These are phyloP conservation scores for Apodemia duryi DNA, from an alignment of 2,888 invertebrate species.

Conservation along the genomic window DNA sequence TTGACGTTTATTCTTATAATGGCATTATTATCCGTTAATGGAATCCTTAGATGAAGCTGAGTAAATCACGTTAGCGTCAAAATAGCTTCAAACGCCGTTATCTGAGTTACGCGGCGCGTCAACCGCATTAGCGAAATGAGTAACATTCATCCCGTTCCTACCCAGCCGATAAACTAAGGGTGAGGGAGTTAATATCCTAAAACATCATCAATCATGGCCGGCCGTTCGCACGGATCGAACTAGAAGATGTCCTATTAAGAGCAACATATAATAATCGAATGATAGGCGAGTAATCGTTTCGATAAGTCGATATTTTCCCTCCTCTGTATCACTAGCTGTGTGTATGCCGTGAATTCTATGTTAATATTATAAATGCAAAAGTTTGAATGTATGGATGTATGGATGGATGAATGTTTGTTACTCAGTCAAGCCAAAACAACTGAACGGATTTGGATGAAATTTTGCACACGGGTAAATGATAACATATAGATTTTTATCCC, in stretches of 20 bases:
- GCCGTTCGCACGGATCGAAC: slow-evolving; percentile 35
- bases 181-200: slow-evolving; percentile 47
- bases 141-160: slow-evolving; percentile 41
- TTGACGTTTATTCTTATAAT: slow-evolving; percentile 30
- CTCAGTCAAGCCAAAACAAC: too few species aligned
- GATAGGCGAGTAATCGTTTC: slow-evolving; percentile 4
- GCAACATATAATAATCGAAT: slow-evolving; percentile 15
- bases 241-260: slow-evolving; percentile 30
- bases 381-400: too few species aligned
- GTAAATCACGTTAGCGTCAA: slow-evolving; percentile 37
- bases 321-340: too few species aligned
- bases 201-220: slow-evolving; percentile 69
- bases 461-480: too few species aligned
- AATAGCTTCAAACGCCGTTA: slow-evolving; percentile 45
- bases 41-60: slow-evolving; percentile 33
- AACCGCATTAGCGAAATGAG: slow-evolving; percentile 56
- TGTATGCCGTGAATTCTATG: too few species aligned
- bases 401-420: too few species aligned
- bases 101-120: slow-evolving; percentile 50
- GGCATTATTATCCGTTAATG: slow-evolving; percentile 34
- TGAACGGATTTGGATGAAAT: too few species aligned
- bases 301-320: not conserved
- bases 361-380: too few species aligned
- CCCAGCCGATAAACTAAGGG: slow-evolving; percentile 36
- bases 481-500: too few species aligned